Conservation (phyloP, 2,113 vertebrate genomes). For the Ophiodon elongatus region DNA sequence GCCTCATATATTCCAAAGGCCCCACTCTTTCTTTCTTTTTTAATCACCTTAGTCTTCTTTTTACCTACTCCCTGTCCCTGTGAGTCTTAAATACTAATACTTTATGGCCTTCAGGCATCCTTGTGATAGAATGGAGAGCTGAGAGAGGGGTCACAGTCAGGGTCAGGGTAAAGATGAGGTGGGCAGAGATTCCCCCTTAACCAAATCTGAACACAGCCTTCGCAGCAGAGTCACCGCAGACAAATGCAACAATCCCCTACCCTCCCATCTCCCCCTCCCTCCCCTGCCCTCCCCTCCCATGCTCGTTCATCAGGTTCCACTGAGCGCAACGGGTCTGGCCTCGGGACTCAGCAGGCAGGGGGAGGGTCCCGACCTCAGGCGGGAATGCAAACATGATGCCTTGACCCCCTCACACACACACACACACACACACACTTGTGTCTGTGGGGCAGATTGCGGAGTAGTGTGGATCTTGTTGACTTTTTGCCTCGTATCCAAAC, state of each 20-base stretch:
- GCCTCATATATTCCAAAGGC: conserved; percentile 29
- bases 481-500: conserved; percentile 79
- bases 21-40: neutral
- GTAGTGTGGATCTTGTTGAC: conserved; percentile 79
- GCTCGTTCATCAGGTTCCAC: conserved; percentile 43
- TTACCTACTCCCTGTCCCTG: conserved; percentile 45
- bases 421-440: conserved; percentile 73
- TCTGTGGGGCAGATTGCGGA: conserved; percentile 85
- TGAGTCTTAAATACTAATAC: conserved; percentile 58
- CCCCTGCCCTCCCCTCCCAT: neutral
- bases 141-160: conserved; percentile 76
- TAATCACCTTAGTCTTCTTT: conserved; percentile 25
- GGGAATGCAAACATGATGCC: conserved; percentile 81
- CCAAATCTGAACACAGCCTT: conserved; percentile 63
- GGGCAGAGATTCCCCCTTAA: conserved; percentile 79
- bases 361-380: conserved; percentile 79
- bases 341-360: conserved; percentile 71
- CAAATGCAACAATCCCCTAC: conserved; percentile 53
- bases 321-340: conserved; percentile 73
- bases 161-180: conserved; percentile 80
- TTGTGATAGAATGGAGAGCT: conserved; percentile 64
- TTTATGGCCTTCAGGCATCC: conserved; percentile 72
- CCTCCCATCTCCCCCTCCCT: conserved; percentile 30
- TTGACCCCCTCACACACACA: conserved; percentile 76
- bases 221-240: conserved; percentile 62